Evolutionary conservation across 2,888 invertebrate species (phyloP), one percentile per base, ranked within the genome.

Genomic region (Melinaea menophilus): DNA sequence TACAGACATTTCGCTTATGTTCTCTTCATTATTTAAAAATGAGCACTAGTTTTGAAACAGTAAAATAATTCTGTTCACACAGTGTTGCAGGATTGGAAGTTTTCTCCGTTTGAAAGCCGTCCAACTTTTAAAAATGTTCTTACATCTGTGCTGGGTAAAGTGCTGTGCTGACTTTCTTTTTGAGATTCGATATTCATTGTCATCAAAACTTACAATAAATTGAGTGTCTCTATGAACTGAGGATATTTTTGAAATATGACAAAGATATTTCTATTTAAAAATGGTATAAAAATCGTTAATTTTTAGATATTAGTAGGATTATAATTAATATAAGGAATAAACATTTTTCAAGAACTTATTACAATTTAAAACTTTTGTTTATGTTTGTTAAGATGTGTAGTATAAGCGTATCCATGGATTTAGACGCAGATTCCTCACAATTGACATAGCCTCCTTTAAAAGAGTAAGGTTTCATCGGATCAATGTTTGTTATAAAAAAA

Each of bases 131-230:
- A 22, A 64, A 61, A 58, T 41, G 58, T 64, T 64, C 55, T 58
- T 48, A 55, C 58, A 61, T 64, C 60, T 55, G 58, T 45, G 58
- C 22, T 22, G 9, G 34, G 55, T 57, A 64, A 55, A 64, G 61
- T 56, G 64, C 61, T 22, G 22, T 22, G 22, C 22, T 22, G 22
- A 22, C 22, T 22, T 22, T 22, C 22, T 22, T 61, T 64, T 61
- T 51, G 9, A 31, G 51, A 51, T 31, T 51, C 31, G 51, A 51
- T 51, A 51, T 51, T 51, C 9, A 31, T 31, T 11, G 51, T 51
- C 51, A 51, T 31, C 31, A 31, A 51, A 31, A 51, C 31, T 22
- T 22, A n/a, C 31, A 13, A 51, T 51, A 51, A 51, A 51, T 51
- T 9, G 31, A 51, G 31, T 31, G 5, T 51, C 22, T 51, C 51